A percentile compares a stretch with the other conserved stretches of the same genome.
Evolutionary conservation across 2,113 vertebrate genomes (phyloP).

Genomic region (Procapra przewalskii): DNA sequence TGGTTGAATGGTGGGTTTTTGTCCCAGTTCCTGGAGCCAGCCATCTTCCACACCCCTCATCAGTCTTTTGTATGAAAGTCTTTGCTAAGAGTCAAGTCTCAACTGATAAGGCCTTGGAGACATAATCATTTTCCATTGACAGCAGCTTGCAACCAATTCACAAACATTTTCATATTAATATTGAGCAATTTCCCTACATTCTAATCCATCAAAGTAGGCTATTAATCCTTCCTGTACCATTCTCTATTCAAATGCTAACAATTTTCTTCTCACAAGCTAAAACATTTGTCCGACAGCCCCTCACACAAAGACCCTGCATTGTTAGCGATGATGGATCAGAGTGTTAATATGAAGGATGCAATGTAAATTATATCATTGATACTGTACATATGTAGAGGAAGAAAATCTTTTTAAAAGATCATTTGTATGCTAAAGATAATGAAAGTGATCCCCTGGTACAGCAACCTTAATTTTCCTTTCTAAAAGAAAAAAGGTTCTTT

Average conservation of each 20-base stretch:
- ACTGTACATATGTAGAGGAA: constrained; percentile 80
- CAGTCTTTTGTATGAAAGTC: constrained; percentile 87
- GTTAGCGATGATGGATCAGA: constrained; percentile 97
- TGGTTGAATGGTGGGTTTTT: constrained; percentile 82
- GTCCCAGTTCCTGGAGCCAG: constrained; percentile 72
- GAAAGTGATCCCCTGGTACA: constrained; percentile 77
- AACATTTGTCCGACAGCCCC: constrained; percentile 93
- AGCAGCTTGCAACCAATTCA: constrained; percentile 84
- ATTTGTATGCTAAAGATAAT: constrained; percentile 86
- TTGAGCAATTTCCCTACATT: constrained; percentile 97
- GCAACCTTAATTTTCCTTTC: constrained; percentile 71
- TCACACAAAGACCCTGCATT: constrained; percentile 91
- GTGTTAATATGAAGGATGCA: constrained; percentile 87
- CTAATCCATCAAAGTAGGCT: constrained; percentile 99
- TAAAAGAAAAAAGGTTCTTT: constrained; percentile 46
- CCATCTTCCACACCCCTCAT: constrained; percentile 81
- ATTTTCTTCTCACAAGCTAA: constrained; percentile 89
- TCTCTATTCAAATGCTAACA: constrained; percentile 95
- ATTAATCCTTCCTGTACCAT: constrained; percentile 91
- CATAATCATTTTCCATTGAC: constrained; percentile 86
- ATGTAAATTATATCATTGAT: constrained; percentile 89
- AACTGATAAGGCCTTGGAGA: constrained; percentile 86
- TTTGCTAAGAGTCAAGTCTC: constrained; percentile 83
- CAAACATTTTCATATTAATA: constrained; percentile 99
- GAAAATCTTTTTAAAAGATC: constrained; percentile 84